Conservation (phyloP, 2,113 vertebrate species). For the Todiramphus saurophagus region DNA sequence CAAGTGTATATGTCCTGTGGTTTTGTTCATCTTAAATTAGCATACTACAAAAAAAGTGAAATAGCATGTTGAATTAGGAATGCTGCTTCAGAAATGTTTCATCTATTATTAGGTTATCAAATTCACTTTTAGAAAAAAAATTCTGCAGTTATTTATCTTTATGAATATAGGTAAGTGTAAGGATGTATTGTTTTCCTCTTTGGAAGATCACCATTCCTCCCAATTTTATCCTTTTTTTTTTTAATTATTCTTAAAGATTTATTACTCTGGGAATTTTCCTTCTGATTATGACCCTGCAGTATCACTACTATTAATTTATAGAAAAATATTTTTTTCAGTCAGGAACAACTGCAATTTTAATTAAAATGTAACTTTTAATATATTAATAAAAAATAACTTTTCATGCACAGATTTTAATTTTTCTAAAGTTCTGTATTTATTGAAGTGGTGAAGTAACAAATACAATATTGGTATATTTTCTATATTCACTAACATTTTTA, state of each 20-base stretch:
- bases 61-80: neutral
- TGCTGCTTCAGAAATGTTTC: neutral
- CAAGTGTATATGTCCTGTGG: conserved; percentile 35
- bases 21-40: conserved; percentile 56
- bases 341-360: neutral
- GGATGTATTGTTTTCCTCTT: neutral
- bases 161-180: neutral
- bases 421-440: neutral
- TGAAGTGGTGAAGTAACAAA: neutral
- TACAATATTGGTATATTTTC: neutral
- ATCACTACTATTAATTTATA: neutral
- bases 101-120: conserved; percentile 10
- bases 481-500: neutral
- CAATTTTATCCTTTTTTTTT: neutral
- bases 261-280: neutral
- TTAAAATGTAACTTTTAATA: no score
- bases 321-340: neutral
- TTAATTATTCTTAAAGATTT: neutral
- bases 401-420: neutral
- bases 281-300: neutral
- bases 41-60: conserved; percentile 20
- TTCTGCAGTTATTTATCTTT: neutral
- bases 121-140: neutral
- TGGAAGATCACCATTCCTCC: neutral
- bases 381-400: neutral